Evolutionary conservation across 2,797 vertebrate species (phyloP), one percentile per base, ranked within the genome.

Genomic region (Gastrophryne carolinensis): DNA sequence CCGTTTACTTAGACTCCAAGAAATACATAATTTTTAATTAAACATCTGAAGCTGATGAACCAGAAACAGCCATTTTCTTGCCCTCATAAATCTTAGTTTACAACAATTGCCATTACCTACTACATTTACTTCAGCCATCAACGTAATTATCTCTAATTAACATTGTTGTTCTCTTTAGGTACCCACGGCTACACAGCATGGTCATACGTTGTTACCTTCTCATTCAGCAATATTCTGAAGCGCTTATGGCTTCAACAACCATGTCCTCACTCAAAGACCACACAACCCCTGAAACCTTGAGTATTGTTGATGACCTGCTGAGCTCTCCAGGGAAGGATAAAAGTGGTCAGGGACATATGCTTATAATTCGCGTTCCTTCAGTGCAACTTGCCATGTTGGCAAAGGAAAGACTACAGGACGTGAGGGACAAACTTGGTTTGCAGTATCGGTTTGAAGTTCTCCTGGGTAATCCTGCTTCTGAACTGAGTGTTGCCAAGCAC

Each of bases 211-310:
- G 95, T 90, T 98, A 98, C 88, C 94, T 99, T 65, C 94, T 99
- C 83, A 98, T 99, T 79, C 98, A 98, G 92, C 98, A 99, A 88
- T 99, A 99, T 84, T 95, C 94, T 0, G 96, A 99, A 82, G 97
- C 98, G 50, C 91, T 99, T 89, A 97, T 98, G 96, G 96, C 97
- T 19, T 89, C 98, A 81, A 96, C 97, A 2, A 94, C 94, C 1
- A 90, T 95, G 73, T 91, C 95, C 0, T 94, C 95, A 0, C 91
- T 99, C 12, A 86, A 96, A 60, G 97, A 97, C 79, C 96, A 98
- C 86, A 95, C 95, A 78, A 99, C 98, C 0, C 96, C 97, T 0
- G 97, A 99, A 86, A 99, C 96, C 0, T 91, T 98, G 80, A 95
- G 92, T 86, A 96, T 99, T 70, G 91, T 99, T 88, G 98, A 98